These are phyloP conservation scores for Todus mexicanus DNA, from an alignment of 2,797 vertebrate species.

Conservation along the genomic window DNA sequence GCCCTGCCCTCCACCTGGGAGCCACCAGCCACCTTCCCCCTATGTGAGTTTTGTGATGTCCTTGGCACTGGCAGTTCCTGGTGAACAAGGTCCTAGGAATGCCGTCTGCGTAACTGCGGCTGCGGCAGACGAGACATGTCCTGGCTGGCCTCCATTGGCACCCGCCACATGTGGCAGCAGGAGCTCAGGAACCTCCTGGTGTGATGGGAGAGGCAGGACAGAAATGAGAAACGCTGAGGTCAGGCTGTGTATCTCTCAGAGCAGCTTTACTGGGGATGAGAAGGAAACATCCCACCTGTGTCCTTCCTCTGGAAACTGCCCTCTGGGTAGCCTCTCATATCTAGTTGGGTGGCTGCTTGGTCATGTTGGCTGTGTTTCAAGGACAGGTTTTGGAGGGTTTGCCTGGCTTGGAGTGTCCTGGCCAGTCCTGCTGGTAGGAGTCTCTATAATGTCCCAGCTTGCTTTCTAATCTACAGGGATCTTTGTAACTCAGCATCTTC, in stretches of 20 bases:
- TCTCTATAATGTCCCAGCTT: neutral
- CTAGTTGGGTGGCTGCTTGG: neutral
- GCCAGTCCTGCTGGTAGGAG: neutral
- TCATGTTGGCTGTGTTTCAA: conserved; percentile 14
- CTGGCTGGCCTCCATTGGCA: neutral
- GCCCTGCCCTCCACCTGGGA: neutral
- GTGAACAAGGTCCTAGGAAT: conserved; percentile 12
- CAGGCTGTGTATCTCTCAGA: neutral
- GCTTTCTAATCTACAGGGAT: neutral
- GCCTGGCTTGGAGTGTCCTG: neutral
- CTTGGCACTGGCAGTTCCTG: neutral
- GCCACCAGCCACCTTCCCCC: neutral
- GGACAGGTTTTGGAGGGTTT: neutral
- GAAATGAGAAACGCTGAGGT: neutral
- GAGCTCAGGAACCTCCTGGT: neutral
- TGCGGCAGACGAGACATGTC: neutral
- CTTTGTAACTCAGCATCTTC: neutral
- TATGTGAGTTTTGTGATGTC: neutral
- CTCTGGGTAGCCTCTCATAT: neutral
- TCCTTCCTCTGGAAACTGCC: neutral
- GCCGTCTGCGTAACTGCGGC: neutral
- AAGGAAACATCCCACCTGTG: neutral
- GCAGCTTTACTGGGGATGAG: neutral
- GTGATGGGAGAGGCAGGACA: neutral
- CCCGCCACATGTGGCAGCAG: rapidly evolving